Conservation (phyloP, 2,888 invertebrate genomes). For the Mythimna pallens region DNA sequence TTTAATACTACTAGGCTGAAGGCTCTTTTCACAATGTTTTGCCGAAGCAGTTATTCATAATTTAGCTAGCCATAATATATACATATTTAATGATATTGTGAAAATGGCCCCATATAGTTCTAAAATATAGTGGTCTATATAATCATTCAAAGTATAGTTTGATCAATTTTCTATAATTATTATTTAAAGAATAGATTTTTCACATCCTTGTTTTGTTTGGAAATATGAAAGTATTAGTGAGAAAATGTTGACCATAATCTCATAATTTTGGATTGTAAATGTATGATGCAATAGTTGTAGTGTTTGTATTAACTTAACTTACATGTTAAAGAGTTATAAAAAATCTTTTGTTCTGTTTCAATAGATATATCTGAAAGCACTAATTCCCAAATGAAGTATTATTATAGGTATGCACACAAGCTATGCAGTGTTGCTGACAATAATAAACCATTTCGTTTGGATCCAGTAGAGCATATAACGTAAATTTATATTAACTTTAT, state of each 20-base stretch:
- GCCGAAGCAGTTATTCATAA: constrained; percentile 59
- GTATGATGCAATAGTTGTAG: constrained; percentile 48
- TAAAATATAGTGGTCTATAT: constrained; percentile 53
- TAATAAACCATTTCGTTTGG: constrained; percentile 54
- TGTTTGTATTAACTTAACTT: constrained; percentile 30
- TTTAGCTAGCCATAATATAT: constrained; percentile 57
- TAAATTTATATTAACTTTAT: constrained; percentile 65
- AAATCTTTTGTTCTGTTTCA: constrained; percentile 23
- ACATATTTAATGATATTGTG: constrained; percentile 57
- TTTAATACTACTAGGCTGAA: constrained; percentile 63
- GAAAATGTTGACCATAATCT: constrained; percentile 52
- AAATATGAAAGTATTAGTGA: constrained; percentile 41
- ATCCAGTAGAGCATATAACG: constrained; percentile 54
- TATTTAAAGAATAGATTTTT: constrained; percentile 40
- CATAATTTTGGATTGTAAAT: constrained; percentile 33
- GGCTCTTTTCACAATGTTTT: constrained; percentile 69
- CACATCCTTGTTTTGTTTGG: constrained; percentile 47
- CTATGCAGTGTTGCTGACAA: constrained; percentile 57
- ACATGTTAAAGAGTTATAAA: constrained; percentile 13
- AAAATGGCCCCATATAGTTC: constrained; percentile 61
- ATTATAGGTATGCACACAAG: constrained; percentile 31
- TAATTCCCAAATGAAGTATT: constrained; percentile 28
- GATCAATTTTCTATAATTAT: constrained; percentile 39
- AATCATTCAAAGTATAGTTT: constrained; percentile 56
- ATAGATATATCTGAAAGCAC: constrained; percentile 15